phyloP scores from a whole-genome alignment of 2,888 invertebrate genomes.

The Stenolophus ochropezus region DNA sequence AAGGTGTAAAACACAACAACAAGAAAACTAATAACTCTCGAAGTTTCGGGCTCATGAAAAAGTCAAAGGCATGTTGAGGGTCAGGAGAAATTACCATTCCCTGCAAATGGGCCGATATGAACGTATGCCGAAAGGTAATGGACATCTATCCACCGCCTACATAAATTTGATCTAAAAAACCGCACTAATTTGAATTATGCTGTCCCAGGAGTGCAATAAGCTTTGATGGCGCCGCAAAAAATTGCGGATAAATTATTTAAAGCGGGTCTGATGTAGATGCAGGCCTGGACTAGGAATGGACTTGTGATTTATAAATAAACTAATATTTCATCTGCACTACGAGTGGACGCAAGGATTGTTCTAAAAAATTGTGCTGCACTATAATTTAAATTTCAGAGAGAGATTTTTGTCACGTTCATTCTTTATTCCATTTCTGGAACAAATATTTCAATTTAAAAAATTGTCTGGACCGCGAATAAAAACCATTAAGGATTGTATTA shows the following conservation, averaged over 20 bases:
- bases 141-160: slow-evolving; percentile 36
- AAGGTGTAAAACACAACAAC: too few species aligned
- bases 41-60: slow-evolving; percentile 34
- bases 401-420: too few species aligned
- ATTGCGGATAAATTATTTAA: slow-evolving; percentile 59
- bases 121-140: slow-evolving; percentile 14
- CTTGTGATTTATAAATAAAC: background rate
- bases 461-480: too few species aligned
- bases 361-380: too few species aligned
- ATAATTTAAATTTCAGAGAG: too few species aligned
- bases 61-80: slow-evolving; percentile 8
- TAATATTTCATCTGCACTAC: background rate
- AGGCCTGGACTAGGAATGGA: background rate
- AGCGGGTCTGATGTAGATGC: slow-evolving; percentile 10
- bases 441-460: too few species aligned
- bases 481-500: too few species aligned
- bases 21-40: too few species aligned
- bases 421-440: too few species aligned
- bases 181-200: slow-evolving; percentile 57
- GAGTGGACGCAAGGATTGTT: background rate
- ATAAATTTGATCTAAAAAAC: slow-evolving; percentile 50
- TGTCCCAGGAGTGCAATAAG: slow-evolving; percentile 54
- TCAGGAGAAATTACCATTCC: slow-evolving; percentile 24
- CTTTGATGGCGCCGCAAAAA: slow-evolving; percentile 54
- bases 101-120: slow-evolving; percentile 4